Evolutionary conservation across 2,888 invertebrate species (phyloP).

Genomic region (Heliconius aoede): DNA sequence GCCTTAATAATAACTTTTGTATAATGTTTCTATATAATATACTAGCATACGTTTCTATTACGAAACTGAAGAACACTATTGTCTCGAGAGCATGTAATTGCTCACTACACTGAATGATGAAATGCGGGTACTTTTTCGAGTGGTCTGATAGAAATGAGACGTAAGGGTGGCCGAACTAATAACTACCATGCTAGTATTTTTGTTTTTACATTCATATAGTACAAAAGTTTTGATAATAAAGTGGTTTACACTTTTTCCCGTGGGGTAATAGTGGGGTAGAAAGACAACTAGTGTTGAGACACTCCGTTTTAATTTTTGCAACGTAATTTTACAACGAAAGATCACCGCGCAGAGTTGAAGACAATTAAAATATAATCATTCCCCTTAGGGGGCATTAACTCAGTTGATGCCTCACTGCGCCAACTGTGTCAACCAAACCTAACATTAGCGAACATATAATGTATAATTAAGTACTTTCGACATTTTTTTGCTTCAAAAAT

Average conservation of each 20-base stretch:
- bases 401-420: neutral
- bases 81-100: constrained; percentile 35
- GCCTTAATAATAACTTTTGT: neutral
- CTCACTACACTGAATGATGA: constrained; percentile 29
- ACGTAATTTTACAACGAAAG: too few relatives aligned
- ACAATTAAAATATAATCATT: neutral
- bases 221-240: neutral
- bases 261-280: neutral
- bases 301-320: neutral
- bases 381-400: neutral
- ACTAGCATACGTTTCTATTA: neutral
- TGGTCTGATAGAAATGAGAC: constrained; percentile 22
- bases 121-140: constrained; percentile 25
- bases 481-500: too few relatives aligned
- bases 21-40: neutral
- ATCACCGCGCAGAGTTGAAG: neutral
- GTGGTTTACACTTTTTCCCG: neutral
- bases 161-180: constrained; percentile 17
- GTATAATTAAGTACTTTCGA: too few relatives aligned
- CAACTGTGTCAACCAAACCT: neutral
- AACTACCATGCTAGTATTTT: neutral
- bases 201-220: neutral
- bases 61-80: neutral
- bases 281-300: neutral
- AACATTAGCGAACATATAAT: neutral